These are phyloP conservation scores for Mesochorus sp. DNA, from an alignment of 2,888 invertebrate genomes.

Conservation along the genomic window DNA sequence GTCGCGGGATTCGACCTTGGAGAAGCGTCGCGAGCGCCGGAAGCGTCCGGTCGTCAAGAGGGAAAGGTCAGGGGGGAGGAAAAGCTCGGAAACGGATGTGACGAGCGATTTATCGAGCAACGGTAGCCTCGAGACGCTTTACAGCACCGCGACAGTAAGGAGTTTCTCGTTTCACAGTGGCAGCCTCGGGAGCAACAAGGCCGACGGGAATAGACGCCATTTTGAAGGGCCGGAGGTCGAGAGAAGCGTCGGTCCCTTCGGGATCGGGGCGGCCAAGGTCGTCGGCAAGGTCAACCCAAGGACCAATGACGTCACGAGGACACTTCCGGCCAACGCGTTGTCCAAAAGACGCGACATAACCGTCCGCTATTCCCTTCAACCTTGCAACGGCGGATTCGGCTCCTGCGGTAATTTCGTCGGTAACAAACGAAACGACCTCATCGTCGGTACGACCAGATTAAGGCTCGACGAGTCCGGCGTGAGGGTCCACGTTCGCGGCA, in stretches of 20 bases:
- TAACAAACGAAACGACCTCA: slow-evolving; percentile 63
- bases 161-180: slow-evolving; percentile 88
- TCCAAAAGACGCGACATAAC: slow-evolving; percentile 72
- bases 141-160: slow-evolving; percentile 88
- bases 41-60: too few species aligned
- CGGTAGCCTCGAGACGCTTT: slow-evolving; percentile 87
- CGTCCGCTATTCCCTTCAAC: slow-evolving; percentile 76
- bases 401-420: slow-evolving; percentile 73
- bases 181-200: slow-evolving; percentile 79
- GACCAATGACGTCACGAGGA: slow-evolving; percentile 63
- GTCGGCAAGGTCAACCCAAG: slow-evolving; percentile 32
- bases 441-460: too few species aligned
- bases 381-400: slow-evolving; percentile 65
- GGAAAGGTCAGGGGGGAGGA: too few species aligned
- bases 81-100: slow-evolving; percentile 41
- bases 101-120: slow-evolving; percentile 82
- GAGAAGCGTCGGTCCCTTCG: slow-evolving; percentile 72
- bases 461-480: slow-evolving; percentile 83
- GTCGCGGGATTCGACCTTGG: slow-evolving; percentile 63
- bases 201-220: slow-evolving; percentile 69
- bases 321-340: slow-evolving; percentile 72
- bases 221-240: slow-evolving; percentile 73
- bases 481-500: slow-evolving; percentile 89
- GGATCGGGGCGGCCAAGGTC: slow-evolving; percentile 74
- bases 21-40: slow-evolving; percentile 74